Percentiles rank a stretch among this genome's conserved stretches.
phyloP scores from a whole-genome alignment of 1,140 invertebrate species.

The Rhynchophorus ferrugineus region DNA sequence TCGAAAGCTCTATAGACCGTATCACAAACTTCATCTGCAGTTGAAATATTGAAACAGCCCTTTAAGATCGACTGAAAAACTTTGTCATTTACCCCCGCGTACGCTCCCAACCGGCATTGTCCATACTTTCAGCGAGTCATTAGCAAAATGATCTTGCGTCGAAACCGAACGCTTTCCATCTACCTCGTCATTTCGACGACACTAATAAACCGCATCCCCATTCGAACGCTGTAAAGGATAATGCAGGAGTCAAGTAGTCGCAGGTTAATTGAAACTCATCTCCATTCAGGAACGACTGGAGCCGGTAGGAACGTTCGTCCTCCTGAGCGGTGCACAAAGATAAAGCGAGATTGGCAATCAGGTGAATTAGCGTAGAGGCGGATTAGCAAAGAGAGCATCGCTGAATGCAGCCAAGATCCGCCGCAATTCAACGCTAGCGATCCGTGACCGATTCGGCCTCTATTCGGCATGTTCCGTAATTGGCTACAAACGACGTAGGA shows the following conservation, averaged over 20 bases:
- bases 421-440: conserved; percentile 31
- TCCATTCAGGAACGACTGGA: conserved; percentile 23
- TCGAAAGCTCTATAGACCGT: no score
- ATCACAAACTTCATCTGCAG: no score
- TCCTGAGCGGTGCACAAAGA: conserved; percentile 37
- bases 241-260: conserved; percentile 21
- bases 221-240: conserved; percentile 14
- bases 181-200: not conserved
- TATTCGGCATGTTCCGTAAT: conserved; percentile 28
- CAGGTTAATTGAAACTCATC: conserved; percentile 38
- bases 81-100: no score
- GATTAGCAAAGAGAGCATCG: conserved; percentile 39
- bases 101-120: no score
- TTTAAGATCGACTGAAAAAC: no score
- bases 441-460: conserved; percentile 27
- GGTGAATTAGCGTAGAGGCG: conserved; percentile 36
- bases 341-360: conserved; percentile 39
- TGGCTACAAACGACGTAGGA: conserved; percentile 23
- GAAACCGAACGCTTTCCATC: no score
- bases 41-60: no score
- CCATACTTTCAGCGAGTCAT: no score
- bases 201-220: conserved; percentile 9
- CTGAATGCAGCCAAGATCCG: conserved; percentile 26
- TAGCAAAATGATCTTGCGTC: no score
- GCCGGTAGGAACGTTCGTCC: conserved; percentile 34